Conservation (phyloP, 64 coral and sea anemone species). For the Platygyra sinensis region DNA sequence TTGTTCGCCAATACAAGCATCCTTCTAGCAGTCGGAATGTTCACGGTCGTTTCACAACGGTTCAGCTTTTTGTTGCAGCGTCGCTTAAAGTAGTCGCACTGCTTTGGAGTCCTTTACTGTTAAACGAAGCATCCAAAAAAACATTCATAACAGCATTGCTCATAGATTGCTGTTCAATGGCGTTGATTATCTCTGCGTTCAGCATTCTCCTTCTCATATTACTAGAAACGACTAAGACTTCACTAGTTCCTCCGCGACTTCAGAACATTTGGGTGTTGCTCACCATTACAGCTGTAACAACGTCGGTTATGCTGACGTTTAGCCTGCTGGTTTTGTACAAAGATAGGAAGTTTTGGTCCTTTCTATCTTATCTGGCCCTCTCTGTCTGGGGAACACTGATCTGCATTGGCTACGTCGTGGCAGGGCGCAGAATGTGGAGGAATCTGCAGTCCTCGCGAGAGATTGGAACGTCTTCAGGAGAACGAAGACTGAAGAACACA, state of each 20-base stretch:
- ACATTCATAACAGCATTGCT: not conserved
- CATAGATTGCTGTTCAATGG: not conserved
- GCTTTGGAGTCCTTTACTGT: not conserved
- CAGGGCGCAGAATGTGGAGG: constrained; percentile 16
- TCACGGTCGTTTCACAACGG: constrained; percentile 7
- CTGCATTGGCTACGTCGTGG: constrained; percentile 13
- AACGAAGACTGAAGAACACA: not conserved
- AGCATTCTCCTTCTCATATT: constrained; percentile 46
- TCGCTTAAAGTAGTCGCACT: not conserved
- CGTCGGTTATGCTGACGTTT: not conserved
- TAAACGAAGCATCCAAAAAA: not conserved
- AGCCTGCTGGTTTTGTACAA: not conserved
- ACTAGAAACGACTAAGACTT: constrained; percentile 30
- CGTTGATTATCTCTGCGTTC: constrained; percentile 18
- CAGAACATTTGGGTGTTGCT: constrained; percentile 22
- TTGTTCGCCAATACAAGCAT: constrained; percentile 3
- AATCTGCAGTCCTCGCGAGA: constrained; percentile 41
- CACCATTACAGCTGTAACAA: not conserved
- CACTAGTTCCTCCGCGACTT: not conserved
- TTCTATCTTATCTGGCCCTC: not conserved
- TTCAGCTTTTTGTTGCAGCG: constrained; percentile 18
- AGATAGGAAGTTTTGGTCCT: not conserved
- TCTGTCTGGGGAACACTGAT: constrained; percentile 11
- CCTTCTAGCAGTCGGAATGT: not conserved
- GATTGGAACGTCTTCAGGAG: not conserved